These are phyloP conservation scores for Papilio machaon DNA, from an alignment of 1,140 invertebrate species.

Conservation along the genomic window DNA sequence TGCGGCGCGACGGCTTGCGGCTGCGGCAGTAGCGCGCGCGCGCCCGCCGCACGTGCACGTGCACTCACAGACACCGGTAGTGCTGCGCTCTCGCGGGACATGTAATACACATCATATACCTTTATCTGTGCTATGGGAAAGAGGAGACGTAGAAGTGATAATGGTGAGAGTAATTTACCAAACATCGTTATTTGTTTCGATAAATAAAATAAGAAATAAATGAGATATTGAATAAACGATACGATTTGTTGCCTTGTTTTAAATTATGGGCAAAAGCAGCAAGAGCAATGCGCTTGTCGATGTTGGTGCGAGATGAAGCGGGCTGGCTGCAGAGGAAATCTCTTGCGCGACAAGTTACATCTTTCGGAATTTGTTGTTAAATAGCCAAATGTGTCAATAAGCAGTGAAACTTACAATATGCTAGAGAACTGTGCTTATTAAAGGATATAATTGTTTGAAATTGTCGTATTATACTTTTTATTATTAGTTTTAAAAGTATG, in stretches of 20 bases:
- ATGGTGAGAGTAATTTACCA: not conserved
- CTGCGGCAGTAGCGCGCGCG: not conserved
- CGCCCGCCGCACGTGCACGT: not conserved
- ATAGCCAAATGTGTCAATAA: not conserved
- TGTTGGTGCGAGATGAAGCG: too few relatives aligned
- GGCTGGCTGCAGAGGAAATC: not conserved
- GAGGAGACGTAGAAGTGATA: not conserved
- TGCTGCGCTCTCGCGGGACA: not conserved
- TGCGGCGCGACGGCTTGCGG: not conserved
- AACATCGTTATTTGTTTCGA: not conserved
- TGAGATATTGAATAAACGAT: not conserved
- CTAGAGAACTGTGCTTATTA: not conserved
- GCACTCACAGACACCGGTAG: not conserved
- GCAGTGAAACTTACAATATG: not conserved
- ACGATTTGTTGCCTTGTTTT: too few relatives aligned
- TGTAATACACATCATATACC: not conserved
- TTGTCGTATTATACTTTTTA: not conserved
- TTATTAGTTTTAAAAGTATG: not conserved
- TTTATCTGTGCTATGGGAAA: conserved; percentile 3
- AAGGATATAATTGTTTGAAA: not conserved
- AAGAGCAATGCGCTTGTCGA: not conserved
- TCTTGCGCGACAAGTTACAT: not conserved
- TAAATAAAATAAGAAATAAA: not conserved
- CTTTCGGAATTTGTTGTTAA: not conserved
- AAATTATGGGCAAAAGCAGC: too few relatives aligned